Percentiles rank a stretch among this genome's conserved stretches.
Conservation (phyloP, 2,797 vertebrate genomes). For the Arctocebus calabarensis region DNA sequence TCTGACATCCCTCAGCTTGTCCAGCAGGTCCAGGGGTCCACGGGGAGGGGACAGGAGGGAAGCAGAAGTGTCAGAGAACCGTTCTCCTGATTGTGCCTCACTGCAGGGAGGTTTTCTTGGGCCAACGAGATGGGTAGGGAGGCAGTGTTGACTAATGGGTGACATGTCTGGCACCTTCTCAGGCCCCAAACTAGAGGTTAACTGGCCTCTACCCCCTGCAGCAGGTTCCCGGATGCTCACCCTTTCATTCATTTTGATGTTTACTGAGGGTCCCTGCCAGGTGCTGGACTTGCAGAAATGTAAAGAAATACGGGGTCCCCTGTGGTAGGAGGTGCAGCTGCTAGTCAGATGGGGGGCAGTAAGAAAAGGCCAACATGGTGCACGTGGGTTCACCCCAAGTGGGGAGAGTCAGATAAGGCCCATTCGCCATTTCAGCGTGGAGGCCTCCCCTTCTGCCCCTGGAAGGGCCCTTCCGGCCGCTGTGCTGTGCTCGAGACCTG, state of each 20-base stretch:
- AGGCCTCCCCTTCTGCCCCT: not conserved
- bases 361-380: not conserved
- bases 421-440: not conserved
- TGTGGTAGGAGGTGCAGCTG: not conserved
- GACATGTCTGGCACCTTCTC: not conserved
- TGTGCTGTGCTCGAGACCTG: not conserved
- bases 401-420: not conserved
- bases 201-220: too few relatives aligned
- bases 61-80: not conserved
- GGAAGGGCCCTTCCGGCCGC: fast-evolving
- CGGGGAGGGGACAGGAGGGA: not conserved
- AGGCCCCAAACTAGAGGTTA: not conserved
- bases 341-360: not conserved
- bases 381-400: not conserved
- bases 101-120: not conserved
- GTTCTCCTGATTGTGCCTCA: not conserved
- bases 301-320: not conserved
- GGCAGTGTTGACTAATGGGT: not conserved
- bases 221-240: not conserved
- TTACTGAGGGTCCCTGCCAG: not conserved
- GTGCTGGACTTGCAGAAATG: not conserved
- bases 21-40: not conserved
- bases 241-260: not conserved
- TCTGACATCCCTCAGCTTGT: not conserved
- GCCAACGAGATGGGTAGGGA: not conserved